A percentile compares a stretch with the other conserved stretches of the same genome.
These are phyloP conservation scores for Lasiurus borealis DNA, from an alignment of 2,113 vertebrate species.

Conservation along the genomic window DNA sequence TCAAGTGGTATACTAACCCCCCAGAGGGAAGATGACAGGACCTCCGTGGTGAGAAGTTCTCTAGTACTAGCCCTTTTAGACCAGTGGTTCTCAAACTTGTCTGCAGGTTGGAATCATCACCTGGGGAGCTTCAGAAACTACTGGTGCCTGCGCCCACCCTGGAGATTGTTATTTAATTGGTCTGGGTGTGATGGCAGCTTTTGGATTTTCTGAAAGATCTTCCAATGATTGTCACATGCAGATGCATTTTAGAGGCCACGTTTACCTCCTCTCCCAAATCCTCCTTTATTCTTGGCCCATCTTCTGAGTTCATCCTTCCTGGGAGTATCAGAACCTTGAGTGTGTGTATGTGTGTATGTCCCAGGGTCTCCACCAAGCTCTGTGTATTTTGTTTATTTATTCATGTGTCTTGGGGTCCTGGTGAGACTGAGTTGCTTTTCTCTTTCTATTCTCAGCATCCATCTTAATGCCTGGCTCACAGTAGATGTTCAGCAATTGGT, in stretches of 20 bases:
- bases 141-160: neutral
- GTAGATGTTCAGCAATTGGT: neutral
- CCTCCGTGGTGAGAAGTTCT: neutral
- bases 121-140: neutral
- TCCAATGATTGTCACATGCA: neutral
- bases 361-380: neutral
- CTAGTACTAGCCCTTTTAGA: neutral
- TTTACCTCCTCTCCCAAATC: neutral
- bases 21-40: neutral
- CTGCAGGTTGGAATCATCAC: neutral
- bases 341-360: too few relatives aligned
- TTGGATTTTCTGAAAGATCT: neutral
- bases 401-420: neutral
- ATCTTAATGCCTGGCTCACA: slow-evolving; percentile 11
- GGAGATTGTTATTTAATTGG: neutral
- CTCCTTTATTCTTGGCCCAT: neutral
- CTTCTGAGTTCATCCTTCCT: neutral
- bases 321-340: neutral
- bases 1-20: neutral
- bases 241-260: neutral
- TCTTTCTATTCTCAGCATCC: neutral
- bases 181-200: neutral
- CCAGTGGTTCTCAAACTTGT: neutral
- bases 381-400: slow-evolving; percentile 14
- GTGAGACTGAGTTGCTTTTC: neutral